phyloP scores from a whole-genome alignment of 2,888 invertebrate genomes.

The Dryococelus australis region DNA sequence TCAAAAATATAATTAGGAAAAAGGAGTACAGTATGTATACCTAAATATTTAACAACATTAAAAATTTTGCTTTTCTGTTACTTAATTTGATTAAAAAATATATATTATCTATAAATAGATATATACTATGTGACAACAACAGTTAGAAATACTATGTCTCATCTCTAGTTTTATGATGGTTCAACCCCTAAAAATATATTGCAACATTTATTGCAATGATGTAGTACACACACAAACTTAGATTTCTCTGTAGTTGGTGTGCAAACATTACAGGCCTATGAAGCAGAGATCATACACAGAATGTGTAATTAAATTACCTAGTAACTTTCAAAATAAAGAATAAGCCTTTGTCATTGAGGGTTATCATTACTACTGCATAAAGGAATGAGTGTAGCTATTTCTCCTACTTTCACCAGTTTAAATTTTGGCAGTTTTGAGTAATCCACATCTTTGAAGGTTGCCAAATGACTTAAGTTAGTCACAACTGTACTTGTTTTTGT shows the following conservation, averaged over 20 bases:
- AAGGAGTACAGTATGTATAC: not conserved
- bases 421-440: slow-evolving; percentile 8
- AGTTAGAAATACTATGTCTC: not conserved
- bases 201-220: not conserved
- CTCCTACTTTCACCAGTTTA: slow-evolving; percentile 25
- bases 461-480: not conserved
- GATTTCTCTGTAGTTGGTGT: not conserved
- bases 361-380: not conserved
- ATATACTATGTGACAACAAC: not conserved
- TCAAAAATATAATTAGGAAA: not conserved
- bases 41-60: not conserved
- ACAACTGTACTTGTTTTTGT: not conserved
- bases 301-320: not conserved
- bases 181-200: not conserved
- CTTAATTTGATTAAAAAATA: not conserved
- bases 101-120: not conserved
- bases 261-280: not conserved
- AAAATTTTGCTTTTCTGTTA: not conserved
- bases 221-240: not conserved
- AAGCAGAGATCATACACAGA: not conserved
- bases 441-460: not conserved
- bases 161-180: not conserved
- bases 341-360: not conserved
- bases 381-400: not conserved
- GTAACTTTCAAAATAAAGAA: not conserved